Conservation (phyloP, 1,140 invertebrate species). For the Drosophila hydei region DNA sequence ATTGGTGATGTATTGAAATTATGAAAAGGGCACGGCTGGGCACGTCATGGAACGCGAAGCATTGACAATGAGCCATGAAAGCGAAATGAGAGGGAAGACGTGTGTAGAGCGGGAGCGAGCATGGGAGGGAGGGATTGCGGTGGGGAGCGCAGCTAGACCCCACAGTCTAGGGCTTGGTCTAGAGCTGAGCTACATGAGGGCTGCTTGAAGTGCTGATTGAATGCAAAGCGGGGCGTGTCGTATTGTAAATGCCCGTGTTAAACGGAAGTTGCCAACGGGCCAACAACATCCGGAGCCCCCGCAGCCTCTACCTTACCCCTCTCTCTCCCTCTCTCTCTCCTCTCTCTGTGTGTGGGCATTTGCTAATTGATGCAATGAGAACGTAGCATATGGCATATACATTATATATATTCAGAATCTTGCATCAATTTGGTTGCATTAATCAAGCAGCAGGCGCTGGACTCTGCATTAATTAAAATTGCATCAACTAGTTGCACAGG, state of each 20-base stretch:
- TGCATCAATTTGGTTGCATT: constrained; percentile 45
- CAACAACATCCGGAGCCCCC: constrained; percentile 57
- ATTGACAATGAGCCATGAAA: constrained; percentile 72
- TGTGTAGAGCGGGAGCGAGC: not conserved
- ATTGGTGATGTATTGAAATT: constrained; percentile 70
- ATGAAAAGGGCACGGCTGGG: constrained; percentile 65
- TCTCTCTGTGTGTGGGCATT: constrained; percentile 30
- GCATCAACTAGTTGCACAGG: constrained; percentile 25
- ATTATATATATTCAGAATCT: constrained; percentile 1
- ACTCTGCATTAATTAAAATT: constrained; percentile 61
- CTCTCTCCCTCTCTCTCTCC: not conserved
- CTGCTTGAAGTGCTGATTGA: constrained; percentile 30
- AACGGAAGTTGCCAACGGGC: constrained; percentile 55
- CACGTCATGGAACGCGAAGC: constrained; percentile 42
- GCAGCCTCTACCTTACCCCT: not conserved
- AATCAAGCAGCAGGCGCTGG: constrained; percentile 14
- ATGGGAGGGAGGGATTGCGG: not conserved
- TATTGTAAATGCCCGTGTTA: constrained; percentile 53
- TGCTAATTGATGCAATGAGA: constrained; percentile 22
- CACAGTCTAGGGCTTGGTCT: constrained; percentile 13
- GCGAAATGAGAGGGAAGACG: constrained; percentile 27
- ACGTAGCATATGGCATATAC: constrained; percentile 14
- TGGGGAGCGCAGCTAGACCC: not conserved
- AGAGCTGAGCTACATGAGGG: constrained; percentile 31
- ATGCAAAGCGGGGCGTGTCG: constrained; percentile 50